phyloP scores from a whole-genome alignment of 92 coral and sea anemone species.

The Actinernus sp. region DNA sequence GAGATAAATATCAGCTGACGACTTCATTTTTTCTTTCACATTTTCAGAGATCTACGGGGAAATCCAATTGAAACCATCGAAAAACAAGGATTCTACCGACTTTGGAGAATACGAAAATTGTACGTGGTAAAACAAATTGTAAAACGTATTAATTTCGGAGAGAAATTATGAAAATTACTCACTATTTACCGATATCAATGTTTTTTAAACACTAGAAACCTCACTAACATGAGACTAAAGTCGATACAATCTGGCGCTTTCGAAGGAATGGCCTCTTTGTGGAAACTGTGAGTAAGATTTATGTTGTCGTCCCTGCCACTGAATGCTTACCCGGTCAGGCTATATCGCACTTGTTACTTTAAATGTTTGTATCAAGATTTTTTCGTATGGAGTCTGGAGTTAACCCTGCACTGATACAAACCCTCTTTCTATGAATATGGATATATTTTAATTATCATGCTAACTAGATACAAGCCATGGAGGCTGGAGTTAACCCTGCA shows the following conservation, averaged over 20 bases:
- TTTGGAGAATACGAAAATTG: constrained; percentile 56
- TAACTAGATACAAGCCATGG: too few species aligned
- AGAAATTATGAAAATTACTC: neutral
- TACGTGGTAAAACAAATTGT: constrained; percentile 26
- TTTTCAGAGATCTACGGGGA: constrained; percentile 48
- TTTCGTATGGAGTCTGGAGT: too few species aligned
- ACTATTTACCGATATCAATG: neutral
- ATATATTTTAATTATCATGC: too few species aligned
- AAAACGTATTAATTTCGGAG: neutral
- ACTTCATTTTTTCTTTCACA: too few species aligned
- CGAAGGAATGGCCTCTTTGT: constrained; percentile 66
- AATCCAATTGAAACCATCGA: constrained; percentile 64
- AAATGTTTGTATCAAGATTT: too few species aligned
- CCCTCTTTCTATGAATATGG: too few species aligned
- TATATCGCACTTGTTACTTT: too few species aligned
- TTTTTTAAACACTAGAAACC: constrained; percentile 7
- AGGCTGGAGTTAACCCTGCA: too few species aligned
- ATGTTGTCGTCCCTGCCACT: neutral
- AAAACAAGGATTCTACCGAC: constrained; percentile 59
- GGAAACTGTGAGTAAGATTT: constrained; percentile 56
- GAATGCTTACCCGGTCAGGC: too few species aligned
- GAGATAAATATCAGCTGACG: too few species aligned
- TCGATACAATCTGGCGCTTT: constrained; percentile 73
- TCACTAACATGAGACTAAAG: constrained; percentile 26
- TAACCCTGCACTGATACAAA: too few species aligned